A percentile compares a stretch with the other conserved stretches of the same genome.
These are phyloP conservation scores for Cavia aperea DNA, from an alignment of 2,113 vertebrate species.

Conservation along the genomic window DNA sequence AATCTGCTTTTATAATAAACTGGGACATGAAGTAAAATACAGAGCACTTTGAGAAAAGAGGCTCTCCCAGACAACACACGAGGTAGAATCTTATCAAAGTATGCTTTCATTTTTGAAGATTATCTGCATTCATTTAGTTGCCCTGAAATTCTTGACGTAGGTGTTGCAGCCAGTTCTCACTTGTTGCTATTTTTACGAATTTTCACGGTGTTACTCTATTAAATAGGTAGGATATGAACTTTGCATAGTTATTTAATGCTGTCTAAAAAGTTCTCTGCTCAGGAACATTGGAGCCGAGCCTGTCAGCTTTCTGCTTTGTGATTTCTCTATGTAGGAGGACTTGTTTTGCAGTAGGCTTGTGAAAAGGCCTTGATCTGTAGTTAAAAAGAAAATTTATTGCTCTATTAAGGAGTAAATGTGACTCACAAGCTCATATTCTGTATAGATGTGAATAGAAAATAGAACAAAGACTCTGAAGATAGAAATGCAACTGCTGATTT, in stretches of 20 bases:
- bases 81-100: neutral
- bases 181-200: slow-evolving; percentile 32
- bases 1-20: neutral
- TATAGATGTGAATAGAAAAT: neutral
- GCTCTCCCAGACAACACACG: neutral
- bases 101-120: neutral
- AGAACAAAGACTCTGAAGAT: slow-evolving; percentile 23
- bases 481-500: slow-evolving; percentile 40
- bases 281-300: slow-evolving; percentile 21
- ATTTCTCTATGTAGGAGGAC: slow-evolving; percentile 47
- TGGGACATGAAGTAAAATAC: neutral
- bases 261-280: slow-evolving; percentile 1
- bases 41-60: neutral
- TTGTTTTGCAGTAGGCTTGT: slow-evolving; percentile 24
- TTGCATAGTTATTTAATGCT: neutral
- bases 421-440: slow-evolving; percentile 43
- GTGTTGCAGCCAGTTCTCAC: neutral
- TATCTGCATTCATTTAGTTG: neutral
- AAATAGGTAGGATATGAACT: slow-evolving; percentile 10
- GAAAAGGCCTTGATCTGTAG: slow-evolving; percentile 13
- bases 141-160: neutral
- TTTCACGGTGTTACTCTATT: slow-evolving; percentile 6
- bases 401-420: slow-evolving; percentile 37
- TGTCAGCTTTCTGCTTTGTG: slow-evolving; percentile 48
- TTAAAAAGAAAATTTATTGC: slow-evolving; percentile 45